Evolutionary conservation across 2,888 invertebrate genomes (phyloP).

Genomic region (Hoplodrina ambigua): DNA sequence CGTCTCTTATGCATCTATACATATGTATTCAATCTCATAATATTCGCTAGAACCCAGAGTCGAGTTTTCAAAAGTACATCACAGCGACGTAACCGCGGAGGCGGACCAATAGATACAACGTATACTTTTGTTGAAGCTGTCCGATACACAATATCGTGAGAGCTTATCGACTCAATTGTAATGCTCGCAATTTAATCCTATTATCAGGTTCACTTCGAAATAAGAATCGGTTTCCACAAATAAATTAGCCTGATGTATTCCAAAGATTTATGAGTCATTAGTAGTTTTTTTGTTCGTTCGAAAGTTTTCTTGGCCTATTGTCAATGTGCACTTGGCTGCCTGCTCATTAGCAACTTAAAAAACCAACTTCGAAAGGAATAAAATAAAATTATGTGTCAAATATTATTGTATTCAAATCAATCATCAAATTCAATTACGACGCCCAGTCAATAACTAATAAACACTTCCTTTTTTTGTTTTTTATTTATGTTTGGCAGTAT

Average conservation of each 20-base stretch:
- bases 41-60: slow-evolving; percentile 1
- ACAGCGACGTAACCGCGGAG: slow-evolving; percentile 18
- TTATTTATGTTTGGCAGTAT: no score
- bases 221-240: neutral
- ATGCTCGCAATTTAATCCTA: neutral
- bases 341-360: slow-evolving; percentile 13
- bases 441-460: no score
- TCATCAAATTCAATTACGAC: no score
- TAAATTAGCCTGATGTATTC: neutral
- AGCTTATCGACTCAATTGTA: neutral
- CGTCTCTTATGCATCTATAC: no score
- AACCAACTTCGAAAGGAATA: neutral
- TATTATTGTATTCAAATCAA: no score
- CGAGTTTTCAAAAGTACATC: slow-evolving; percentile 3
- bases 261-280: slow-evolving; percentile 9
- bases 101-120: slow-evolving; percentile 1
- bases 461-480: no score
- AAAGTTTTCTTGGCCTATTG: slow-evolving; percentile 12
- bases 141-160: slow-evolving; percentile 2
- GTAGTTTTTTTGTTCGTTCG: slow-evolving; percentile 1
- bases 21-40: no score
- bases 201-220: neutral
- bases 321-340: slow-evolving; percentile 19
- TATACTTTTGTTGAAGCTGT: slow-evolving; percentile 11
- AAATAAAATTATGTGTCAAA: no score